Evolutionary conservation across 2,797 vertebrate genomes (phyloP).

Genomic region (Pangasius larnaudii): DNA sequence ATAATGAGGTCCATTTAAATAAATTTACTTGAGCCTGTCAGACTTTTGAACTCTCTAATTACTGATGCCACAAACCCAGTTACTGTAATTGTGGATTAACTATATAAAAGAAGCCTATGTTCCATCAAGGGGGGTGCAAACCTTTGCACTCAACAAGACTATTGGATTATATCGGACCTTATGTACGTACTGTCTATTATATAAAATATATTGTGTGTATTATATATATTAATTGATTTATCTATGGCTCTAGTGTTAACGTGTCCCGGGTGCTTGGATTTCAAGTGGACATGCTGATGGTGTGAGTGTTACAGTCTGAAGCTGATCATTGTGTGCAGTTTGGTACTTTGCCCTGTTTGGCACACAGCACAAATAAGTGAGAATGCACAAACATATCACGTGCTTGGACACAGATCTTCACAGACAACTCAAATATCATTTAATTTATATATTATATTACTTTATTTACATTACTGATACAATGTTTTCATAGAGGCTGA

Average conservation of each 20-base stretch:
- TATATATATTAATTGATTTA: neutral
- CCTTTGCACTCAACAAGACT: neutral
- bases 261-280: neutral
- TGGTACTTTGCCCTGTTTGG: neutral
- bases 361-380: neutral
- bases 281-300: neutral
- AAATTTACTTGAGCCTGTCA: neutral
- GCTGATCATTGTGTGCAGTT: neutral
- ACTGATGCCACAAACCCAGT: neutral
- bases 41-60: neutral
- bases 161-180: neutral
- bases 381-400: neutral
- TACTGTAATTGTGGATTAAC: neutral
- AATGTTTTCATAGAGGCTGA: constrained; percentile 80
- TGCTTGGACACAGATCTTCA: neutral
- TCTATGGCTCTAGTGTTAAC: neutral
- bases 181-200: neutral
- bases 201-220: neutral
- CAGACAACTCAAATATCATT: neutral
- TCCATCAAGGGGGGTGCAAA: neutral
- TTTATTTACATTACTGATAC: constrained; percentile 78
- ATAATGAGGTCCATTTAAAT: neutral
- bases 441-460: neutral
- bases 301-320: neutral
- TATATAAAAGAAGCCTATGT: neutral